phyloP scores from a whole-genome alignment of 2,888 invertebrate species.

The Protula sp. region DNA sequence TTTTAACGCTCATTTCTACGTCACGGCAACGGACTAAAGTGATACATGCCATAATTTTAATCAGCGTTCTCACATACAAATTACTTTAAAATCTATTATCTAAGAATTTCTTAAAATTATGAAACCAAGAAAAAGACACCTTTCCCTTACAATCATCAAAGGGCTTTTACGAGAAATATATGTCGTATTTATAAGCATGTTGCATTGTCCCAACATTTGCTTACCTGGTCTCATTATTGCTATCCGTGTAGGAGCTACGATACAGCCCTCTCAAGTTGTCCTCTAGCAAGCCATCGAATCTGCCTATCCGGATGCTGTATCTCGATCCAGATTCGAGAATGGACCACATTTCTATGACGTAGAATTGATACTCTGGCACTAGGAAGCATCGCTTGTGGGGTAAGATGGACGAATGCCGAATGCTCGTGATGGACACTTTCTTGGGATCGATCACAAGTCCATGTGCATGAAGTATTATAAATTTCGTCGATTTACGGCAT shows the following conservation, averaged over 20 bases:
- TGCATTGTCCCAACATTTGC: too few relatives aligned
- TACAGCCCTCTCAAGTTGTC: constrained; percentile 25
- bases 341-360: constrained; percentile 15
- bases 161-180: too few relatives aligned
- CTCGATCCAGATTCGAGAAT: constrained; percentile 7
- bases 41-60: too few relatives aligned
- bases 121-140: too few relatives aligned
- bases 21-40: too few relatives aligned
- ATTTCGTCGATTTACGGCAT: constrained; percentile 5
- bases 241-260: constrained; percentile 21
- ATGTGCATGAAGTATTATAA: constrained; percentile 22
- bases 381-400: too few relatives aligned
- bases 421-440: constrained; percentile 9
- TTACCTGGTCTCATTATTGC: constrained; percentile 17
- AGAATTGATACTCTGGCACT: constrained; percentile 20
- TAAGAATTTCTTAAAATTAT: too few relatives aligned
- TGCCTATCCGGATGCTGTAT: constrained; percentile 15
- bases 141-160: too few relatives aligned
- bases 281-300: constrained; percentile 16
- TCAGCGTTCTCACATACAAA: too few relatives aligned
- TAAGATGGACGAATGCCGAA: background rate
- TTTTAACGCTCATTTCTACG: too few relatives aligned
- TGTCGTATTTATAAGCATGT: too few relatives aligned
- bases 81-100: too few relatives aligned
- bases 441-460: constrained; percentile 10